A percentile compares a stretch with the other conserved stretches of the same genome.
phyloP scores from a whole-genome alignment of 2,888 invertebrate species.

The Cremastinae sp. region DNA sequence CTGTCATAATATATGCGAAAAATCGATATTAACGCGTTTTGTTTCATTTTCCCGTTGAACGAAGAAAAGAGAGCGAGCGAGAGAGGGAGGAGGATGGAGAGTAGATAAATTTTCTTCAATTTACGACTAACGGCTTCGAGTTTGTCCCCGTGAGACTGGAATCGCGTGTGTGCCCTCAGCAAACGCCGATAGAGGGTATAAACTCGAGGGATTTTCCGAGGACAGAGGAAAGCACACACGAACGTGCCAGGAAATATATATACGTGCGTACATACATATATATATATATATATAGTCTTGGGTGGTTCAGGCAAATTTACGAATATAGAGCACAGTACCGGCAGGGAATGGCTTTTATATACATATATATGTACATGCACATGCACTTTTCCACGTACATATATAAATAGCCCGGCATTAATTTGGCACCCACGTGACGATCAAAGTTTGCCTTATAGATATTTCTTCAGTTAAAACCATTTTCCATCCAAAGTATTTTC shows the following conservation, averaged over 20 bases:
- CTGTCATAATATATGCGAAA: too few relatives aligned
- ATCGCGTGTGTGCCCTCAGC: slow-evolving; percentile 24
- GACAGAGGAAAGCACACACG: slow-evolving; percentile 16
- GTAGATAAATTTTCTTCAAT: slow-evolving; percentile 38
- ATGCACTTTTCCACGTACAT: background rate
- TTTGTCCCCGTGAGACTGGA: slow-evolving; percentile 16
- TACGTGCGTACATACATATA: background rate
- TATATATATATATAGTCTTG: background rate
- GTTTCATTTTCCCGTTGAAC: slow-evolving; percentile 8
- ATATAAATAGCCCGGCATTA: too few relatives aligned
- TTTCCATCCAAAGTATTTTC: too few relatives aligned
- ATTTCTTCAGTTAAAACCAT: too few relatives aligned
- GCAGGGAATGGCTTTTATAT: too few relatives aligned
- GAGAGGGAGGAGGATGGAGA: too few relatives aligned
- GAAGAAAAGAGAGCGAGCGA: slow-evolving; percentile 6
- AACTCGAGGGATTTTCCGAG: slow-evolving; percentile 41
- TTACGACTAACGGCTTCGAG: slow-evolving; percentile 27
- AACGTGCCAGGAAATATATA: background rate
- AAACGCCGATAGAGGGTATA: slow-evolving; percentile 15
- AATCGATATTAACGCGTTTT: background rate
- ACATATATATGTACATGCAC: background rate
- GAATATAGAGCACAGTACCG: too few relatives aligned
- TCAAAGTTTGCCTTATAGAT: background rate
- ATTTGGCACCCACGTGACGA: too few relatives aligned
- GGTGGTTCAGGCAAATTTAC: too few relatives aligned